Evolutionary conservation across 2,888 invertebrate genomes (phyloP).

Genomic region (Thera britannica): DNA sequence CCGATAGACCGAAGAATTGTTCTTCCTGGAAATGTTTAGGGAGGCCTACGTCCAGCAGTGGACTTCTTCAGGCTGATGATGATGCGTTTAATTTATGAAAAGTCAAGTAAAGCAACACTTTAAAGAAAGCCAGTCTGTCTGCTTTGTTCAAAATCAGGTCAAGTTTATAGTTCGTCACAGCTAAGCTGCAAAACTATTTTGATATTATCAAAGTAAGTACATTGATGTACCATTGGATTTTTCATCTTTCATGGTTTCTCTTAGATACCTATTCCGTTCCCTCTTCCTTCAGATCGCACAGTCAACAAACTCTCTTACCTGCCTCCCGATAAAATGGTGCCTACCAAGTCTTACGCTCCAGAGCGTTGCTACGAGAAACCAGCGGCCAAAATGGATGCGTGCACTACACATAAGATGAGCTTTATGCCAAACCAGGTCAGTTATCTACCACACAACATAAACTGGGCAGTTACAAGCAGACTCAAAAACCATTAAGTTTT

Average conservation of each 20-base stretch:
- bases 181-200: too few species aligned
- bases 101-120: too few species aligned
- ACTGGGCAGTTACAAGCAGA: neutral
- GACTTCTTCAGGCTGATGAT: too few species aligned
- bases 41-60: too few species aligned
- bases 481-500: too few species aligned
- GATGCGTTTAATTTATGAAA: too few species aligned
- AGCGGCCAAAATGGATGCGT: constrained; percentile 80
- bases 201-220: neutral
- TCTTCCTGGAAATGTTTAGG: too few species aligned
- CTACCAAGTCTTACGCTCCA: constrained; percentile 76
- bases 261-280: constrained; percentile 7
- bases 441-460: neutral
- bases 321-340: constrained; percentile 76
- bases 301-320: constrained; percentile 87
- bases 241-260: neutral
- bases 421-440: constrained; percentile 76
- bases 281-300: constrained; percentile 77
- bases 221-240: neutral
- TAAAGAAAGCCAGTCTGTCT: neutral
- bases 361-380: constrained; percentile 77
- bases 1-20: too few species aligned
- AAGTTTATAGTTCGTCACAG: neutral
- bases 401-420: constrained; percentile 84
- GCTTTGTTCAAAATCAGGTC: neutral